Evolutionary conservation across 2,888 invertebrate genomes (phyloP), one percentile per base, ranked within the genome.

Genomic region (Coenonympha arcania): DNA sequence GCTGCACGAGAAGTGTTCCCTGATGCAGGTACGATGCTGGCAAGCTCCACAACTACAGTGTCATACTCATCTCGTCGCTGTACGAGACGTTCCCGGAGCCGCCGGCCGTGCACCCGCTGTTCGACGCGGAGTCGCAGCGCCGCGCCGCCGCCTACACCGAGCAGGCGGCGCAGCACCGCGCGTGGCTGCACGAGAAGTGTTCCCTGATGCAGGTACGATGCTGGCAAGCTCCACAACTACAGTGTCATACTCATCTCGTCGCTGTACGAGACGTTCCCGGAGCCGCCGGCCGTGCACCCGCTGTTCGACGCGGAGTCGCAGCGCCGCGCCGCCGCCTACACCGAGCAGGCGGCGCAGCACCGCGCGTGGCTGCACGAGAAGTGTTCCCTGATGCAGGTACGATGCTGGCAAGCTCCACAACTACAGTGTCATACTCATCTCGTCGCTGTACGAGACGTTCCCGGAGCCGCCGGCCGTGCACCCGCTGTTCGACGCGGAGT

Each of bases 41-140:
- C n/a, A n/a, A n/a, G n/a, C n/a, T n/a, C n/a, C n/a, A n/a, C n/a
- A n/a, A n/a, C n/a, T n/a, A n/a, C n/a, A n/a, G n/a, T n/a, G n/a
- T n/a, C n/a, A n/a, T n/a, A n/a, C n/a, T n/a, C 89, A 98, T 99
- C 74, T 99, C 99, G 65, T 99, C 98, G 37, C 90, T 99, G 66
- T 99, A 99, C 89, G 99, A 99, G 88, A 98, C 98, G 67, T 98
- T 99, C 91, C 99, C 99, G 42, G 95, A 96, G 87, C 96, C 96
- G 59, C 95, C 95, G 54, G 87, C 93, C 47, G 93, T 95, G 67
- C 96, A 96, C 83, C 96, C 96, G 56, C 88, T 96, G 56, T 95
- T 94, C 81, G 95, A 96, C 75, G 92, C 94, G 75, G 95, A 94
- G 71, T 93, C 95, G 19, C 95, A 97, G 77, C 91, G 95, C 60